Evolutionary conservation across 2,113 vertebrate genomes (phyloP).

Genomic region (Hippocampus barbouri): DNA sequence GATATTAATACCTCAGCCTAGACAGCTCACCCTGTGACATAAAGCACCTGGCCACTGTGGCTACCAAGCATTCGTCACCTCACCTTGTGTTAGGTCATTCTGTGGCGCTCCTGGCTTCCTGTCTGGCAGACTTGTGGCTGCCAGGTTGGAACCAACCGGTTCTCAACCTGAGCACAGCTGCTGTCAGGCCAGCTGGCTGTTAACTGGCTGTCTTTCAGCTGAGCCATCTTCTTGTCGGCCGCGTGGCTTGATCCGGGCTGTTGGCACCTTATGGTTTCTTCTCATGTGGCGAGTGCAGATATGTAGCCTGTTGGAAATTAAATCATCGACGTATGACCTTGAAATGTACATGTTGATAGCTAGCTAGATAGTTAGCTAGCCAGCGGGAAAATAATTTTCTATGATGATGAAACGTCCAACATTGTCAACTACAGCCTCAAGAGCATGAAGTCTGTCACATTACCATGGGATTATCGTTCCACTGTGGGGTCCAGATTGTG

Average conservation of each 20-base stretch:
- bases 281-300: slow-evolving; percentile 2
- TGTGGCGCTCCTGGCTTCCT: slow-evolving; percentile 8
- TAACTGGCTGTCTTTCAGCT: slow-evolving; percentile 38
- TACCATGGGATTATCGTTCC: too few relatives aligned
- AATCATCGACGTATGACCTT: slow-evolving; percentile 11
- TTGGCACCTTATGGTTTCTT: slow-evolving; percentile 23
- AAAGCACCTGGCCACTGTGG: not conserved
- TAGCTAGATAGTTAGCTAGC: too few relatives aligned
- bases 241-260: slow-evolving; percentile 15
- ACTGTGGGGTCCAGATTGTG: too few relatives aligned
- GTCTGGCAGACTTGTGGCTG: slow-evolving; percentile 33
- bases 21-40: not conserved
- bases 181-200: slow-evolving; percentile 40
- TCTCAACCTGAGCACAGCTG: slow-evolving; percentile 34
- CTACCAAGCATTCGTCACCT: slow-evolving; percentile 7
- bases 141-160: slow-evolving; percentile 31
- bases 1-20: not conserved
- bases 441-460: too few relatives aligned
- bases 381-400: too few relatives aligned
- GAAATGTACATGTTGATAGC: not conserved
- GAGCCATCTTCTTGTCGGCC: slow-evolving; percentile 26
- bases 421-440: too few relatives aligned
- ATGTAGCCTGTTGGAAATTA: not conserved
- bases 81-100: slow-evolving; percentile 19
- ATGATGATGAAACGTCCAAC: too few relatives aligned